Percentiles rank a stretch among this genome's conserved stretches.
These are phyloP conservation scores for Salvator merianae DNA, from an alignment of 2,113 vertebrate genomes.

Conservation along the genomic window DNA sequence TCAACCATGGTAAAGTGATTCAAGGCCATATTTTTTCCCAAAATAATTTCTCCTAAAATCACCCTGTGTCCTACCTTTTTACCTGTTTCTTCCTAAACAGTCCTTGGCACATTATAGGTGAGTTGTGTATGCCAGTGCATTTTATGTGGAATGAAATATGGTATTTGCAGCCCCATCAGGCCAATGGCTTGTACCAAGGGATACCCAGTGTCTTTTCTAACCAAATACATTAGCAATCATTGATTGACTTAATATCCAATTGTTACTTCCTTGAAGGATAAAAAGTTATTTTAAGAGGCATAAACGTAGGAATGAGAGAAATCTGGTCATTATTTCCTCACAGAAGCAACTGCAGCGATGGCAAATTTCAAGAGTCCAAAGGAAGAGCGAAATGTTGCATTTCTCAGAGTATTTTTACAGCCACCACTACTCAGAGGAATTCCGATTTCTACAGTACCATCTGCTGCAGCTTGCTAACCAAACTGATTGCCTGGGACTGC, in stretches of 20 bases:
- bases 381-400: background rate
- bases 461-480: slow-evolving; percentile 55
- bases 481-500: slow-evolving; percentile 59
- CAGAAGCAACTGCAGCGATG: background rate
- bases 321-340: slow-evolving; percentile 1
- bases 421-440: slow-evolving; percentile 23
- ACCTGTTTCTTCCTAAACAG: too few relatives aligned
- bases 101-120: too few relatives aligned
- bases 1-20: background rate
- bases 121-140: too few relatives aligned
- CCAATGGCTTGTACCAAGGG: background rate
- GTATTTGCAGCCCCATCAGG: background rate
- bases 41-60: too few relatives aligned
- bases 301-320: fast-evolving
- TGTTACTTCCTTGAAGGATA: background rate
- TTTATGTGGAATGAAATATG: too few relatives aligned
- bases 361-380: slow-evolving; percentile 13
- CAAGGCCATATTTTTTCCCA: background rate
- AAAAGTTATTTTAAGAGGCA: background rate
- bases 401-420: background rate
- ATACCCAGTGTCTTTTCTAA: background rate
- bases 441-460: slow-evolving; percentile 47
- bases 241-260: background rate
- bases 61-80: too few relatives aligned
- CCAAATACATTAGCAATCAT: background rate